Conservation (phyloP, 2,888 invertebrate species). For the Parnassius apollo region DNA sequence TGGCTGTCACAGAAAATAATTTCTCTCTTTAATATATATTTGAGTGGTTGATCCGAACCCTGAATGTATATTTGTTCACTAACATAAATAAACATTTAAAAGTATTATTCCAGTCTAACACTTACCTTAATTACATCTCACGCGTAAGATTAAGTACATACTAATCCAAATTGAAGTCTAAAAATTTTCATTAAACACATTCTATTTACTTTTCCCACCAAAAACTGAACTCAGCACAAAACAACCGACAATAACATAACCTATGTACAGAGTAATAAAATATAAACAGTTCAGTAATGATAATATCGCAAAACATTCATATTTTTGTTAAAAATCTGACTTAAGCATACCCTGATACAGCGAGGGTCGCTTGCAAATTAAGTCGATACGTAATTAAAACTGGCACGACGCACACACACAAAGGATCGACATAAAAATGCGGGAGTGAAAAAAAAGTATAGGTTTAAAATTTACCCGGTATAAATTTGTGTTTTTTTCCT, state of each 20-base stretch:
- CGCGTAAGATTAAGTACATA: constrained; percentile 25
- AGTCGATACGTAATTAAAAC: constrained; percentile 82
- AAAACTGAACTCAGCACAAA: constrained; percentile 40
- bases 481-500: constrained; percentile 81
- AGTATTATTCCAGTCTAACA: not conserved
- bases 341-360: constrained; percentile 51
- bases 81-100: not conserved
- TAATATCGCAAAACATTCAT: constrained; percentile 30
- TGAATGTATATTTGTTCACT: not conserved
- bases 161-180: constrained; percentile 29
- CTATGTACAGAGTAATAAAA: constrained; percentile 31
- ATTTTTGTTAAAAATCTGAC: constrained; percentile 35
- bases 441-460: constrained; percentile 78
- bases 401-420: constrained; percentile 75
- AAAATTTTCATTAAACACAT: constrained; percentile 27
- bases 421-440: constrained; percentile 79
- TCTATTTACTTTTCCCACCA: constrained; percentile 51
- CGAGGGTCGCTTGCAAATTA: constrained; percentile 73
- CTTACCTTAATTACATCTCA: constrained; percentile 41
- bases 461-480: constrained; percentile 81
- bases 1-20: constrained; percentile 43
- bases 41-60: not conserved
- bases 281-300: constrained; percentile 34
- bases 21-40: not conserved
- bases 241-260: constrained; percentile 47